Evolutionary conservation across 2,888 invertebrate genomes (phyloP).

Genomic region (Sinhomidia bicolor): DNA sequence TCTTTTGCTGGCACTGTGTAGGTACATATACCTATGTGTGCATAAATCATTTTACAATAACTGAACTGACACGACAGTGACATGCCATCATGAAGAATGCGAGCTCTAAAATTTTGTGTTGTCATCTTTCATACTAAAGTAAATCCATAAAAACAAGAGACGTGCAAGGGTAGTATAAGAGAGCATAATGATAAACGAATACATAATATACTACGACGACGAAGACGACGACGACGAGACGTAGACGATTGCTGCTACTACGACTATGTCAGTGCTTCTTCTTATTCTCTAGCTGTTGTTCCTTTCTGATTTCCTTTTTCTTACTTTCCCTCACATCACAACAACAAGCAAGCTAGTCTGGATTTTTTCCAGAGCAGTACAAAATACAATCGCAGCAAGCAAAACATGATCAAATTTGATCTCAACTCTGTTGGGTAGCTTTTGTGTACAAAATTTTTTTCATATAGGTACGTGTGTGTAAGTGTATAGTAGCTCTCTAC

Average conservation of each 20-base stretch:
- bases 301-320: slow-evolving; percentile 18
- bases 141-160: slow-evolving; percentile 51
- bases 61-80: slow-evolving; percentile 57
- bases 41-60: slow-evolving; percentile 58
- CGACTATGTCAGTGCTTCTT: too few species aligned
- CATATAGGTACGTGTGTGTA: too few species aligned
- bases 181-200: slow-evolving; percentile 16
- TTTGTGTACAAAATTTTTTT: background rate
- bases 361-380: background rate
- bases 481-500: background rate
- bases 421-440: background rate
- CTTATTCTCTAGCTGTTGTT: background rate
- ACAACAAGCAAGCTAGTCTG: background rate
- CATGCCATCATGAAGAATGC: slow-evolving; percentile 42
- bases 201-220: background rate
- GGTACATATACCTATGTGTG: background rate
- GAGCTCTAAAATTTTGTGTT: slow-evolving; percentile 23
- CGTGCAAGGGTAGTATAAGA: background rate
- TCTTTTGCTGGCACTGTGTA: background rate
- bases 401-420: slow-evolving; percentile 18
- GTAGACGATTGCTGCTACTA: too few species aligned
- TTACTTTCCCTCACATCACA: background rate
- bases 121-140: slow-evolving; percentile 28
- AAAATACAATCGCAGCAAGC: background rate
- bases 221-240: too few species aligned